These are phyloP conservation scores for Daktulosphaira vitifoliae DNA, from an alignment of 1,140 invertebrate species.

Conservation along the genomic window DNA sequence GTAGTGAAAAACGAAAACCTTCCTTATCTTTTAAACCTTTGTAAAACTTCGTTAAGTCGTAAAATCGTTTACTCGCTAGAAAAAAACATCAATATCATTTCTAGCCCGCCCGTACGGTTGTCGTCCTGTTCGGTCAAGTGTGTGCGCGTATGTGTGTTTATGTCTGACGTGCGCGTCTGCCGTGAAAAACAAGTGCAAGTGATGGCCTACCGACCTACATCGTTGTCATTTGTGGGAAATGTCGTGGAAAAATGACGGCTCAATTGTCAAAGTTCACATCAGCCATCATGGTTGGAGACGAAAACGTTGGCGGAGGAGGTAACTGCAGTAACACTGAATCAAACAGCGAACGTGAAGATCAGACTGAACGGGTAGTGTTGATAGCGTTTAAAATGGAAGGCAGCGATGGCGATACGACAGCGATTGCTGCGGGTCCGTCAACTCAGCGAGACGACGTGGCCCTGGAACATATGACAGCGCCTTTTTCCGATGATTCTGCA, in stretches of 20 bases:
- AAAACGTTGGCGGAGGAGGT: slow-evolving; percentile 1
- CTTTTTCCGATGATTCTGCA: neutral
- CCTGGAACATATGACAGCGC: neutral
- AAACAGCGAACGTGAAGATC: neutral
- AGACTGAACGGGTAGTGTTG: slow-evolving; percentile 10
- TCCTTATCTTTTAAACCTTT: too few species aligned
- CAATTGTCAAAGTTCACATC: slow-evolving; percentile 14
- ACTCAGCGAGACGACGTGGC: neutral
- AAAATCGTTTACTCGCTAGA: too few species aligned
- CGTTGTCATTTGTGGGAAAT: neutral
- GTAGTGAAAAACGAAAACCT: too few species aligned
- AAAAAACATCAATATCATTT: too few species aligned
- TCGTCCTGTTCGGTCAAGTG: slow-evolving; percentile 1
- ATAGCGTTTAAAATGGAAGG: slow-evolving; percentile 21
- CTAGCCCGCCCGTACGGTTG: neutral
- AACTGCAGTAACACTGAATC: neutral
- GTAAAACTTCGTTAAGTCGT: too few species aligned
- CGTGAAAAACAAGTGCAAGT: slow-evolving; percentile 20
- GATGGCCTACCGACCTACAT: slow-evolving; percentile 25
- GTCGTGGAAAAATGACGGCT: neutral
- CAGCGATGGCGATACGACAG: neutral
- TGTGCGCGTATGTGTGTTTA: neutral
- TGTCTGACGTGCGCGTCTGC: neutral
- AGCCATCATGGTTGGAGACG: neutral
- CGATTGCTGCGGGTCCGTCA: neutral